Evolutionary conservation across 2,113 vertebrate genomes (phyloP), one percentile per base, ranked within the genome.

Genomic region (Rhabdomys dilectus): DNA sequence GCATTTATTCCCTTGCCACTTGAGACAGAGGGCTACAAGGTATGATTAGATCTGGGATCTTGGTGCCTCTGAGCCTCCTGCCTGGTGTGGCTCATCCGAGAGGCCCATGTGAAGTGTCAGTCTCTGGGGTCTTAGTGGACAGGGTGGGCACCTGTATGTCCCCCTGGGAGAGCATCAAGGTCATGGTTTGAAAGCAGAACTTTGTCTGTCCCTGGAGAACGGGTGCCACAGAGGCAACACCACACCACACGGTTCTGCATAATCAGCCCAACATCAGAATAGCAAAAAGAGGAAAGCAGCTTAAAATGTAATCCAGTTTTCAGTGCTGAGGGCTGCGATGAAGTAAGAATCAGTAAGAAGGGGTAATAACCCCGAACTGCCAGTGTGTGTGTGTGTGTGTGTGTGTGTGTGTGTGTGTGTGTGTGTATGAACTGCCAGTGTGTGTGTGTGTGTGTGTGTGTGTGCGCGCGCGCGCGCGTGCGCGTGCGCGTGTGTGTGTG

Each of bases 251-350:
- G 45, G 76, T 62, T 62, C 93, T 96, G 93, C 92, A 97, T 94
- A 91, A 96, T 95, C 94, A 89, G 90, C 45, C 88, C 91, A 78
- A 81, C 12, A 53, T 36, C 94, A 86, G 90, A 90, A 94, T 82
- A 93, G 75, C 39, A 88, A 56, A 95, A 94, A 88, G 62, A 62
- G 90, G 89, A 90, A 91, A 73, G 66, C 92, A 96, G 94, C 96
- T 96, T 90, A 89, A 90, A 96, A 95, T 90, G 51, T 64, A 88
- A 96, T 92, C 91, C 93, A 13, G 95, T 88, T 94, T 92, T 88
- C 73, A 93, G 96, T 56, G 60, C 60, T 3, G 88, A 95, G 48
- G 39, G 66, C n/a, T 90, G 15, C 86, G 89, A 95, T 68, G 84
- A 91, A 89, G 87, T 29, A 75, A 72, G 70, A 70, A 89, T 17